Percentiles rank a stretch among this genome's conserved stretches.
Conservation (phyloP, 2,797 vertebrate genomes). For the Lagothrix lagotricha region DNA sequence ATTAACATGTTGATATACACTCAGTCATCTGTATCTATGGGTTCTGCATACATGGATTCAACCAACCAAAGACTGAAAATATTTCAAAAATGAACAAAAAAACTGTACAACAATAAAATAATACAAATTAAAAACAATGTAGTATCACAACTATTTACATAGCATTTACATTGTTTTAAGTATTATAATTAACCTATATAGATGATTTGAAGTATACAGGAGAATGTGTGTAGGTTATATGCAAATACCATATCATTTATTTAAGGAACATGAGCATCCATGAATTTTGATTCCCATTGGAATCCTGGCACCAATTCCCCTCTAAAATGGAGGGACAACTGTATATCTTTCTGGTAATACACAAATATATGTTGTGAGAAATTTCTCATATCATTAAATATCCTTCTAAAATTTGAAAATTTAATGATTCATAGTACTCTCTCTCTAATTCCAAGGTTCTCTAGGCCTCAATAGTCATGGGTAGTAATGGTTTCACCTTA, state of each 20-base stretch:
- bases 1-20: not conserved
- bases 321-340: not conserved
- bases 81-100: not conserved
- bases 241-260: not conserved
- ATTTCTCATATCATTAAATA: not conserved
- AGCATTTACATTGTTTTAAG: not conserved
- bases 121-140: not conserved
- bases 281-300: not conserved
- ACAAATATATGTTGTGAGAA: not conserved
- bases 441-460: not conserved
- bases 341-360: not conserved
- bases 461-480: not conserved
- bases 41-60: not conserved
- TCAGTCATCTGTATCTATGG: not conserved
- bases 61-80: not conserved
- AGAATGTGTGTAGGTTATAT: not conserved
- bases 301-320: not conserved
- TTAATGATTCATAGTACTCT: not conserved
- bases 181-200: not conserved
- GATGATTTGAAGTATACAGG: not conserved
- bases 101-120: not conserved
- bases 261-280: not conserved
- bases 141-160: not conserved
- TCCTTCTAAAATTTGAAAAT: not conserved
- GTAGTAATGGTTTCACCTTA: not conserved